Evolutionary conservation across 1,140 invertebrate species (phyloP).

Genomic region (Theocolax elegans): DNA sequence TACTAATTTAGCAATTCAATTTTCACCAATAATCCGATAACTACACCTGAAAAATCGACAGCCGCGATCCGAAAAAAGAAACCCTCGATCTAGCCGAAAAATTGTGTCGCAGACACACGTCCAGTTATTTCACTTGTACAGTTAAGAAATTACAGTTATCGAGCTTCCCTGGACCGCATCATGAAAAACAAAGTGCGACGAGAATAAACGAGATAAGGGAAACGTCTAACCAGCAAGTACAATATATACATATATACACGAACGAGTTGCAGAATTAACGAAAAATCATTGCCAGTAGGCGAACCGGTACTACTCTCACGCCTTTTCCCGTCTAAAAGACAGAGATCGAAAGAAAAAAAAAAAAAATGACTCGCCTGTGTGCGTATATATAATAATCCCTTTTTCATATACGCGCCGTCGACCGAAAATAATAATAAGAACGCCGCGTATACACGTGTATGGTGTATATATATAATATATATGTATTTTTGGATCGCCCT

Average conservation of each 20-base stretch:
- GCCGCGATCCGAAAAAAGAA: too few species aligned
- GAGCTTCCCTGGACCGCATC: background rate
- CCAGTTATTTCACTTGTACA: background rate
- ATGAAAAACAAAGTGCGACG: background rate
- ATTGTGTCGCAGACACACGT: too few species aligned
- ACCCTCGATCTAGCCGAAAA: too few species aligned
- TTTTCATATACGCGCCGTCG: background rate
- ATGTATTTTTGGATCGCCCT: constrained; percentile 21
- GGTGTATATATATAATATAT: background rate
- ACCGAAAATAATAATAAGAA: background rate
- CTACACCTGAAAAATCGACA: too few species aligned
- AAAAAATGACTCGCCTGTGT: background rate
- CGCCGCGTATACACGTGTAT: too few species aligned
- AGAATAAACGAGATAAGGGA: too few species aligned
- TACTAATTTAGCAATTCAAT: too few species aligned
- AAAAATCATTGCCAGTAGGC: constrained; percentile 10
- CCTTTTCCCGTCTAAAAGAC: background rate
- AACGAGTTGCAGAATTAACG: constrained; percentile 11
- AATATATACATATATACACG: background rate
- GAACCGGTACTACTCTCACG: background rate
- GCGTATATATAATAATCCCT: constrained; percentile 16
- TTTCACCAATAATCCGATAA: too few species aligned
- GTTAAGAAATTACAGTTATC: background rate
- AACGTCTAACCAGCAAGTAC: background rate
- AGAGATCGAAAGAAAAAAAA: too few species aligned